Percentiles rank a stretch among this genome's conserved stretches.
Evolutionary conservation across 2,888 invertebrate genomes (phyloP).

Genomic region (Cosmia trapezina): DNA sequence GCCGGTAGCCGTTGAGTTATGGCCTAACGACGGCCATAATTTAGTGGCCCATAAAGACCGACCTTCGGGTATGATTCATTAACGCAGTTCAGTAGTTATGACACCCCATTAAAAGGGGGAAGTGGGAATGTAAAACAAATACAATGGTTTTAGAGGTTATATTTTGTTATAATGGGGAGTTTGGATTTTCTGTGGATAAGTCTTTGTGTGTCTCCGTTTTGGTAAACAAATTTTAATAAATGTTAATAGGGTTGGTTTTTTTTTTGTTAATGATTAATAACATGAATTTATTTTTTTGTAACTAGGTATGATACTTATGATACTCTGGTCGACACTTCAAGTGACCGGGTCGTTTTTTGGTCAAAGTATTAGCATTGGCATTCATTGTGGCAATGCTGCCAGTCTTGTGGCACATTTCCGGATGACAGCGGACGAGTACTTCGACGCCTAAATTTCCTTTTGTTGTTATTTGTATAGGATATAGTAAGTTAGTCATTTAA

Average conservation of each 20-base stretch:
- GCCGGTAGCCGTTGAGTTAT: conserved; percentile 62
- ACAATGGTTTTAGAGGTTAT: conserved; percentile 58
- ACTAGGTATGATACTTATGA: neutral
- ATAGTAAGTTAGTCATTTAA: too few species aligned
- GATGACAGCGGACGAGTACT: too few species aligned
- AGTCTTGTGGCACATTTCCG: too few species aligned
- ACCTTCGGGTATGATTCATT: conserved; percentile 75
- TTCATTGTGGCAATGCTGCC: too few species aligned
- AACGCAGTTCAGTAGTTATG: conserved; percentile 74
- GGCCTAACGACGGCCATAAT: conserved; percentile 70
- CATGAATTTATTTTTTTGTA: neutral
- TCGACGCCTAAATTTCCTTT: too few species aligned
- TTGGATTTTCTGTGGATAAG: conserved; percentile 24
- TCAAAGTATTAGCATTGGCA: too few species aligned
- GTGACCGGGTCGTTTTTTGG: too few species aligned
- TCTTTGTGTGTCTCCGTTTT: conserved; percentile 40
- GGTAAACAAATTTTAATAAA: conserved; percentile 1
- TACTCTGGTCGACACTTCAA: too few species aligned
- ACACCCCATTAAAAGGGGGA: conserved; percentile 72
- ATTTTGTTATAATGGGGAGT: conserved; percentile 39
- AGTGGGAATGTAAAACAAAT: conserved; percentile 70
- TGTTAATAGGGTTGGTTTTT: neutral
- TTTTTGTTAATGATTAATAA: neutral
- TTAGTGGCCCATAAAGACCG: conserved; percentile 72
- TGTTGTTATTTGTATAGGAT: too few species aligned